These are phyloP conservation scores for Falcaria lacertinaria DNA, from an alignment of 2,888 invertebrate genomes.

Conservation along the genomic window DNA sequence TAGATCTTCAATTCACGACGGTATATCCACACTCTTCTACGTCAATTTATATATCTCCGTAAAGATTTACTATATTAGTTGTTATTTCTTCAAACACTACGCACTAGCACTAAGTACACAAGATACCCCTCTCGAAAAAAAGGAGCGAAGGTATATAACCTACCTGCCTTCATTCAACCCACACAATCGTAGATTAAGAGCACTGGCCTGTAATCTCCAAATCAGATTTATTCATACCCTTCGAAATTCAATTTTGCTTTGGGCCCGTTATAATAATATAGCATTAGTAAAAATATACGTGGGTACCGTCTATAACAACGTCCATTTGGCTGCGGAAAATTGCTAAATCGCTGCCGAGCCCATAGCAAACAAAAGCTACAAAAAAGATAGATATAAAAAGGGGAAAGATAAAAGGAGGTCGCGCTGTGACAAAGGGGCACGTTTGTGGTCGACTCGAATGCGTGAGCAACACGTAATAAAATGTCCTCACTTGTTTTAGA, in stretches of 20 bases:
- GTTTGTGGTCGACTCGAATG: constrained; percentile 22
- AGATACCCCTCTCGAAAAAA: too few relatives aligned
- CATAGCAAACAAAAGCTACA: constrained; percentile 9
- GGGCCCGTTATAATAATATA: constrained; percentile 14
- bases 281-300: constrained; percentile 29
- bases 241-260: constrained; percentile 26
- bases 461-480: constrained; percentile 37
- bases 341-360: constrained; percentile 39
- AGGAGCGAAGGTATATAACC: too few relatives aligned
- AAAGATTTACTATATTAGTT: too few relatives aligned
- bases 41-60: too few relatives aligned
- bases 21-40: too few relatives aligned
- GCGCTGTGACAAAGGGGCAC: constrained; percentile 22
- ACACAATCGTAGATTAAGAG: too few relatives aligned
- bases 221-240: neutral
- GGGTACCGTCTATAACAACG: constrained; percentile 26
- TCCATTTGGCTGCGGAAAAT: constrained; percentile 37
- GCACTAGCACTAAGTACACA: too few relatives aligned
- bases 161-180: too few relatives aligned
- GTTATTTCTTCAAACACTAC: too few relatives aligned
- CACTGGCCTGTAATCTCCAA: neutral
- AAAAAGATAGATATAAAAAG: neutral
- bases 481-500: constrained; percentile 9
- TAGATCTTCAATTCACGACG: too few relatives aligned
- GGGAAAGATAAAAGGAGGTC: constrained; percentile 23